Evolutionary conservation across 2,797 vertebrate genomes (phyloP).

Genomic region (Dromococcyx pavoninus): DNA sequence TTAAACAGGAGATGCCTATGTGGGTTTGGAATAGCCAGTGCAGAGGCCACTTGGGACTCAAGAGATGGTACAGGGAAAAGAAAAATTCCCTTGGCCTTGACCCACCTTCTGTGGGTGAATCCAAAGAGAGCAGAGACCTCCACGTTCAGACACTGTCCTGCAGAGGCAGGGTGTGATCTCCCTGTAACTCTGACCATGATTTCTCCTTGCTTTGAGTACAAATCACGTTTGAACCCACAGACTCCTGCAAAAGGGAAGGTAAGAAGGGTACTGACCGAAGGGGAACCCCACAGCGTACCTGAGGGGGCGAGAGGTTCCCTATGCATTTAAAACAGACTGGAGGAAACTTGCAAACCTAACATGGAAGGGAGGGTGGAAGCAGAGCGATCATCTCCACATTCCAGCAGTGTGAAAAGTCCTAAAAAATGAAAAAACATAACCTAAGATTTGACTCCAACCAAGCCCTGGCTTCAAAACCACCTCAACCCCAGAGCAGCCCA

Average conservation of each 20-base stretch:
- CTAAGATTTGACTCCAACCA: background rate
- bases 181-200: background rate
- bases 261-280: background rate
- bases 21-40: background rate
- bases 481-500: background rate
- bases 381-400: background rate
- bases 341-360: background rate
- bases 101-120: background rate
- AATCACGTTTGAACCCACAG: background rate
- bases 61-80: background rate
- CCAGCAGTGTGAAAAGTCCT: background rate
- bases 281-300: background rate
- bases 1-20: background rate
- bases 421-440: background rate
- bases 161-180: rapidly evolving
- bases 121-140: background rate
- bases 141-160: rapidly evolving
- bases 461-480: background rate
- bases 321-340: background rate
- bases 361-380: background rate
- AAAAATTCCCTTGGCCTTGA: background rate
- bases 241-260: background rate
- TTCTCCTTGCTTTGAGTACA: background rate
- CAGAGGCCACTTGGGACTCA: background rate
- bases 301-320: background rate